Percentiles rank a stretch among this genome's conserved stretches.
Conservation (phyloP, 2,888 invertebrate species). For the Drosophila trichaetosa region DNA sequence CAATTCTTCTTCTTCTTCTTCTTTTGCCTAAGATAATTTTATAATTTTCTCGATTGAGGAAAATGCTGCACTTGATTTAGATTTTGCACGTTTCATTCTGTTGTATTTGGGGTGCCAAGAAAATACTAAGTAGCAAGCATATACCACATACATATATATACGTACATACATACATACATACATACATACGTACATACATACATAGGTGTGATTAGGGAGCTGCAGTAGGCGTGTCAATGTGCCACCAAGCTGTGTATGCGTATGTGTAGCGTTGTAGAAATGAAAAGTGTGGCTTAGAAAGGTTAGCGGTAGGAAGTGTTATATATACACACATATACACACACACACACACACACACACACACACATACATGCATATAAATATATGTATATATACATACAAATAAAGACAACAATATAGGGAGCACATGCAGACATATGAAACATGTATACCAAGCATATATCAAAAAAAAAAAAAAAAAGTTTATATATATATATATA, state of each 20-base stretch:
- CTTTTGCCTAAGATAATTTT: background rate
- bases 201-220: slow-evolving; percentile 35
- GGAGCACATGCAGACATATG: slow-evolving; percentile 74
- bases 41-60: background rate
- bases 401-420: slow-evolving; percentile 51
- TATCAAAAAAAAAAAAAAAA: slow-evolving; percentile 24
- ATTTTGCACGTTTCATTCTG: background rate
- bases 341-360: slow-evolving; percentile 5
- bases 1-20: background rate
- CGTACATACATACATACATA: no score
- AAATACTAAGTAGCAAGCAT: slow-evolving; percentile 28
- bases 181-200: slow-evolving; percentile 9
- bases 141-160: slow-evolving; percentile 19
- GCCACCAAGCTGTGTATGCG: slow-evolving; percentile 18
- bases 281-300: slow-evolving; percentile 42
- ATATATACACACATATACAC: slow-evolving; percentile 12
- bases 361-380: slow-evolving; percentile 63
- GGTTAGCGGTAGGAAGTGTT: slow-evolving; percentile 46
- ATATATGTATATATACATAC: slow-evolving; percentile 15
- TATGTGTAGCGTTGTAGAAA: slow-evolving; percentile 41
- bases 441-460: slow-evolving; percentile 65
- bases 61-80: background rate
- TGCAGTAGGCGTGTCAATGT: slow-evolving; percentile 46
- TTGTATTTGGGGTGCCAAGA: slow-evolving; percentile 36
- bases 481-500: background rate